Percentiles rank a stretch among this genome's conserved stretches.
phyloP scores from a whole-genome alignment of 2,888 invertebrate genomes.

The Monochamus alternatus region DNA sequence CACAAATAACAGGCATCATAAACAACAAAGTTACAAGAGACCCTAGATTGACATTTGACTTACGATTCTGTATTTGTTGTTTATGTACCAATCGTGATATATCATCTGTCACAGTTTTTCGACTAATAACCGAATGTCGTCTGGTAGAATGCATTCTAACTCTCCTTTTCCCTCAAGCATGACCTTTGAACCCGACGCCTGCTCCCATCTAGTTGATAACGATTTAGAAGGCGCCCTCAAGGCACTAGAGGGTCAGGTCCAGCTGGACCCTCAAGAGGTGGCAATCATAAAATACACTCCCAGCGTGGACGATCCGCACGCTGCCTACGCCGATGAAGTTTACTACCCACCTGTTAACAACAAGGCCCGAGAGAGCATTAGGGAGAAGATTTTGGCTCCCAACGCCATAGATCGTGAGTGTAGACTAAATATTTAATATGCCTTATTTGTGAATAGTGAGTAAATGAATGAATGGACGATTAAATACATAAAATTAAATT shows the following conservation, averaged over 20 bases:
- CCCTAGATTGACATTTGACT: too few species aligned
- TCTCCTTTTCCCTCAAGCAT: conserved; percentile 62
- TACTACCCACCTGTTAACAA: conserved; percentile 81
- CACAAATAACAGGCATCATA: too few species aligned
- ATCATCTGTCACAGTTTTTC: too few species aligned
- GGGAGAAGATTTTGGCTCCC: conserved; percentile 72
- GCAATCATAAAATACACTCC: conserved; percentile 89
- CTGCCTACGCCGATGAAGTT: conserved; percentile 86
- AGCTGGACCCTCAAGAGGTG: conserved; percentile 79
- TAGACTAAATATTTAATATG: too few species aligned
- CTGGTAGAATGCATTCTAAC: conserved; percentile 6
- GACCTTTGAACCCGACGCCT: conserved; percentile 71
- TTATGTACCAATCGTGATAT: too few species aligned
- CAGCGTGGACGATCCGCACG: conserved; percentile 75
- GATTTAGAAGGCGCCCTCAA: conserved; percentile 73
- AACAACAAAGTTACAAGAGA: too few species aligned
- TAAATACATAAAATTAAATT: too few species aligned
- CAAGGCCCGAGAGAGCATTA: conserved; percentile 63
- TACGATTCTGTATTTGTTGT: too few species aligned
- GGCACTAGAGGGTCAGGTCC: conserved; percentile 72
- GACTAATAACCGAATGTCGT: too few species aligned
- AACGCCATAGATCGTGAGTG: conserved; percentile 66
- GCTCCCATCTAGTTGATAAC: conserved; percentile 72
- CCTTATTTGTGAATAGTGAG: too few species aligned
- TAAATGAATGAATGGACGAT: too few species aligned